phyloP scores from a whole-genome alignment of 2,888 invertebrate species.

The Acrobasis consociella region DNA sequence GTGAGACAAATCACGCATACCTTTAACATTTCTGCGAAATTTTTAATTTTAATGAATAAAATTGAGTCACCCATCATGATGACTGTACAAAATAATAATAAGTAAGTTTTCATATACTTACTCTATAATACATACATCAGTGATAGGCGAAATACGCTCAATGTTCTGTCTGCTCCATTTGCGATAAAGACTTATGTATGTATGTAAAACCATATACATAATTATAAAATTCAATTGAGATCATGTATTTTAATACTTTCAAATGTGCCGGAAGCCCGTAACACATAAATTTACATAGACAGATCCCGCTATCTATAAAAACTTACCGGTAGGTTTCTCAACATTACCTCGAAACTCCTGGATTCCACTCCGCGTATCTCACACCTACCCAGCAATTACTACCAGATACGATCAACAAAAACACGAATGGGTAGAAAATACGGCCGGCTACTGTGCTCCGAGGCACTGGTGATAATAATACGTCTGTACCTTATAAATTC shows the following conservation, averaged over 20 bases:
- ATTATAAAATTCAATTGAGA: neutral
- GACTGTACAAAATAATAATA: too few relatives aligned
- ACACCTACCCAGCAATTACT: slow-evolving; percentile 34
- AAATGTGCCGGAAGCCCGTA: too few relatives aligned
- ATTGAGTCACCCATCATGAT: too few relatives aligned
- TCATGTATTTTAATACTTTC: neutral
- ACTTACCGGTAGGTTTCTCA: neutral
- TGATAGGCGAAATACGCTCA: too few relatives aligned
- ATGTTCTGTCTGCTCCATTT: too few relatives aligned
- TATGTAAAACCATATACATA: too few relatives aligned
- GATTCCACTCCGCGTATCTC: slow-evolving; percentile 7
- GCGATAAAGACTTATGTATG: too few relatives aligned
- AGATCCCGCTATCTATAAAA: slow-evolving; percentile 2
- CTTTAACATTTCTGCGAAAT: too few relatives aligned
- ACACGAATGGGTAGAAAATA: slow-evolving; percentile 34
- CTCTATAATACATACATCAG: too few relatives aligned
- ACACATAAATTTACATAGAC: neutral
- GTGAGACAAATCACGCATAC: too few relatives aligned
- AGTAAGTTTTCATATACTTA: too few relatives aligned
- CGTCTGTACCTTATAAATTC: slow-evolving; percentile 26
- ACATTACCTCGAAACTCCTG: neutral
- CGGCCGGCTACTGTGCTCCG: slow-evolving; percentile 34
- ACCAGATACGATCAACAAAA: slow-evolving; percentile 37
- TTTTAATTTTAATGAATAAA: too few relatives aligned
- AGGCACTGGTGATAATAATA: slow-evolving; percentile 30